Base-by-base conservation (phyloP, 1,140 invertebrate genomes). In the Branchinecta lynchi region DNA sequence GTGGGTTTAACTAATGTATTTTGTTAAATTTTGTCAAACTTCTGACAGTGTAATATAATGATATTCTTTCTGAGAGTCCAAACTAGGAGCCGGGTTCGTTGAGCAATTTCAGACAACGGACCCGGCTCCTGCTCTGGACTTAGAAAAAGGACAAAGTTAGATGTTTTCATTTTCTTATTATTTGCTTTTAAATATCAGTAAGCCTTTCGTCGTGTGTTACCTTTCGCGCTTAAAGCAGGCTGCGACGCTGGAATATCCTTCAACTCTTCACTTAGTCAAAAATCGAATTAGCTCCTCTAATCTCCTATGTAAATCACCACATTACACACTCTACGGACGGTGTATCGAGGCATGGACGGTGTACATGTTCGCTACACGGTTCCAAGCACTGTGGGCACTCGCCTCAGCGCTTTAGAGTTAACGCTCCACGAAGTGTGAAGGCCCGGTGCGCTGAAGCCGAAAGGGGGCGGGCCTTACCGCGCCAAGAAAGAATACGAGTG, bases 281-380 rank as follows among this genome's bases (percentile, higher is more conserved):
- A 60, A 60, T 60, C 51, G 17, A 60, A 60, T 60, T 60, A 60
- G 17, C 12, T 20, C 51, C 17, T 20, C 17, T 15, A 60, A 20
- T 60, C 51, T 60, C 51, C 17, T 60, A 60, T 60, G 51, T 60
- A 60, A 60, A 60, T 60, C 51, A 60, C 51, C 51, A 60, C 51
- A 60, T 60, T 60, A 60, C 51, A 60, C 51, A 60, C 51, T 60
- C 51, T 60, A 60, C 51, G 51, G 51, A 15, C 12, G 12, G 51
- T 60, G 51, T 60, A 60, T 12, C 51, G 51, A 60, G 51, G 51
- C 51, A 20, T 60, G 17, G 51, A 15, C 12, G 17, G 51, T 60
- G 51, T 60, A 60, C 51, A 60, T 60, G 51, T 60, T 60, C 51
- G 51, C 51, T 60, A 60, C 17, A 60, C 51, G 51, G 51, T 60